phyloP scores from a whole-genome alignment of 2,113 vertebrate genomes.

The Cynoglossus semilaevis region DNA sequence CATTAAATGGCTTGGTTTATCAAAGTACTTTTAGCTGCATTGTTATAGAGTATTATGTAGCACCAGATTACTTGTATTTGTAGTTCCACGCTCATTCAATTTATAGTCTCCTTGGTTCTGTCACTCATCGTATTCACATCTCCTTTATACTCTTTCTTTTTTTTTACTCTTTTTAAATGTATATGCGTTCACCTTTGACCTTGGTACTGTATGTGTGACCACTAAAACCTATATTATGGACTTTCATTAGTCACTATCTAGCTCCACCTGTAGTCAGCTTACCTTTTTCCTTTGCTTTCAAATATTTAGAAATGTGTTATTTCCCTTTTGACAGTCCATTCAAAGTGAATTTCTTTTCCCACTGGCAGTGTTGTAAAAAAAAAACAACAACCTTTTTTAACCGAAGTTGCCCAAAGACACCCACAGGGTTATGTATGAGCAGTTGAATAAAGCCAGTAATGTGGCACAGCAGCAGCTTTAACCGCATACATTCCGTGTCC shows the following conservation, averaged over 20 bases:
- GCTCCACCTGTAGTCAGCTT: neutral
- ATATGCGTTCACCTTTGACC: conserved; percentile 10
- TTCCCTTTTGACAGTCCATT: conserved; percentile 18
- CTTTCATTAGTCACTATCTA: neutral
- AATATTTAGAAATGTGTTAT: neutral
- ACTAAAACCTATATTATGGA: neutral
- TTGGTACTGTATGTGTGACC: neutral
- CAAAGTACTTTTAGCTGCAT: too few relatives aligned
- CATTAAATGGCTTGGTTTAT: too few relatives aligned
- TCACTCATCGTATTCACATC: conserved; percentile 1
- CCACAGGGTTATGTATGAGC: too few relatives aligned
- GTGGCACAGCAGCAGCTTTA: conserved; percentile 15
- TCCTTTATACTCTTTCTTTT: neutral
- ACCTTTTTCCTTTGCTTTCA: neutral
- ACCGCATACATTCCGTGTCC: conserved; percentile 25
- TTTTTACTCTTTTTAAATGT: conserved; percentile 14
- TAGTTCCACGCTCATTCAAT: too few relatives aligned
- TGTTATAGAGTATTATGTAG: too few relatives aligned
- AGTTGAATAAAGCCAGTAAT: conserved; percentile 10
- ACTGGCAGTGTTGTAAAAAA: conserved; percentile 9
- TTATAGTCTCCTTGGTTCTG: conserved; percentile 1
- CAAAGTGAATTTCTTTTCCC: conserved; percentile 3
- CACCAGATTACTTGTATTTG: too few relatives aligned
- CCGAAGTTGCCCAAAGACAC: too few relatives aligned
- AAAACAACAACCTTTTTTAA: too few relatives aligned